Conservation (phyloP, 2,888 invertebrate species). For the Lymantria dispar region DNA sequence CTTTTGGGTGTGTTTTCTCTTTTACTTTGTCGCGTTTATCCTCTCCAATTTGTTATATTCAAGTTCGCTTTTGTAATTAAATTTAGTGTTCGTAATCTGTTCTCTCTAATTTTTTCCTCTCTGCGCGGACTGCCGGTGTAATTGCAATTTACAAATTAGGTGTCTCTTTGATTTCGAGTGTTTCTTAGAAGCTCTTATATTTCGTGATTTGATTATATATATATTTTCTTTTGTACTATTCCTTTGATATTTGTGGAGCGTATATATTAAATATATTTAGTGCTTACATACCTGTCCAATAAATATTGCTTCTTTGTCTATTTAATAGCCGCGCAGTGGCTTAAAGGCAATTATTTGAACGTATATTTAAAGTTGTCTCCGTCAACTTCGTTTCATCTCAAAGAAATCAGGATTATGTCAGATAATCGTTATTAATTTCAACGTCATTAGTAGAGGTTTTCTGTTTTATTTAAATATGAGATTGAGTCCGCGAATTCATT, state of each 20-base stretch:
- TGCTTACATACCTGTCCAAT: slow-evolving; percentile 23
- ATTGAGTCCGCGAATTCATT: too few species aligned
- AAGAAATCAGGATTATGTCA: slow-evolving; percentile 22
- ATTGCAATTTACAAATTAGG: slow-evolving; percentile 79
- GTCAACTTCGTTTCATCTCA: slow-evolving; percentile 23
- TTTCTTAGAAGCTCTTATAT: slow-evolving; percentile 59
- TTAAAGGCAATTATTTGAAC: slow-evolving; percentile 22
- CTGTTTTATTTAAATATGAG: too few species aligned
- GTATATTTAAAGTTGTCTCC: slow-evolving; percentile 27
- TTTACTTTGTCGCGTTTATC: slow-evolving; percentile 82
- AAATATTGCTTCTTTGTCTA: slow-evolving; percentile 29
- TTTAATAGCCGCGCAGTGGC: slow-evolving; percentile 23
- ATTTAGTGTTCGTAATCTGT: slow-evolving; percentile 81
- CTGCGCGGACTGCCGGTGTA: slow-evolving; percentile 60
- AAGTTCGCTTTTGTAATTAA: slow-evolving; percentile 78
- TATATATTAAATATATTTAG: slow-evolving; percentile 25
- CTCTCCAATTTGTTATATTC: slow-evolving; percentile 81
- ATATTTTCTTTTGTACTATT: slow-evolving; percentile 50
- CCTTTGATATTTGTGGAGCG: slow-evolving; percentile 45
- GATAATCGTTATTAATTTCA: slow-evolving; percentile 18
- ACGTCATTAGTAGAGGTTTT: slow-evolving; percentile 15
- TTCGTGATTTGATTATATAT: slow-evolving; percentile 56
- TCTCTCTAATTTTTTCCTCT: slow-evolving; percentile 60
- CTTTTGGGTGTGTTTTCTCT: slow-evolving; percentile 80
- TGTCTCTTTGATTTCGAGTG: slow-evolving; percentile 65